phyloP scores from a whole-genome alignment of 64 coral and sea anemone species.

The Hydrozoanthus tunicans region DNA sequence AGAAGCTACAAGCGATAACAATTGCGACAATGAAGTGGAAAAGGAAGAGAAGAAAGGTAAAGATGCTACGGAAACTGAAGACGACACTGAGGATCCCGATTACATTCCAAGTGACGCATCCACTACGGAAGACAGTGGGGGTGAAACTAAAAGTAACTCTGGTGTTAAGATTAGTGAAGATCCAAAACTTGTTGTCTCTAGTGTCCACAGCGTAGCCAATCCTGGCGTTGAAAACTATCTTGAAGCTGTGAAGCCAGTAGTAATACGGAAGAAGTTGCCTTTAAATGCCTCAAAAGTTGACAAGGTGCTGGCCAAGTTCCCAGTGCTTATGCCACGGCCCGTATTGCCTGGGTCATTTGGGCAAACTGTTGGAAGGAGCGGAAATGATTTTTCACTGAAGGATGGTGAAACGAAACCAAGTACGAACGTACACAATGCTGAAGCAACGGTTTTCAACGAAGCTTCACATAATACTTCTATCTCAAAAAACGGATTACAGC shows the following conservation, averaged over 20 bases:
- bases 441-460: not conserved
- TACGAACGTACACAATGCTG: not conserved
- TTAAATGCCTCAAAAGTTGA: slow-evolving; percentile 45
- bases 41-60: slow-evolving; percentile 3
- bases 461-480: not conserved
- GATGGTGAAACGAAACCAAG: not conserved
- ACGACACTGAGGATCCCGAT: slow-evolving; percentile 7
- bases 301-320: slow-evolving; percentile 35
- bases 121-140: not conserved
- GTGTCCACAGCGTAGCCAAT: not conserved
- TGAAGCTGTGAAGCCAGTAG: slow-evolving; percentile 40
- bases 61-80: not conserved
- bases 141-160: not conserved
- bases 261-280: slow-evolving; percentile 42
- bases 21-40: not conserved
- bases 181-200: not conserved
- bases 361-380: not conserved
- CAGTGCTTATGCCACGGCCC: slow-evolving; percentile 41
- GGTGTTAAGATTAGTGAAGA: not conserved
- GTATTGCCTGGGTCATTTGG: not conserved
- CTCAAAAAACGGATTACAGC: not conserved
- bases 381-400: not conserved
- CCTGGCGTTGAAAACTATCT: not conserved
- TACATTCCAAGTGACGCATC: not conserved
- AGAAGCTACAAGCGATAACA: not conserved